Evolutionary conservation across 2,888 invertebrate species (phyloP).

Genomic region (Thysanoteuthis rhombus): DNA sequence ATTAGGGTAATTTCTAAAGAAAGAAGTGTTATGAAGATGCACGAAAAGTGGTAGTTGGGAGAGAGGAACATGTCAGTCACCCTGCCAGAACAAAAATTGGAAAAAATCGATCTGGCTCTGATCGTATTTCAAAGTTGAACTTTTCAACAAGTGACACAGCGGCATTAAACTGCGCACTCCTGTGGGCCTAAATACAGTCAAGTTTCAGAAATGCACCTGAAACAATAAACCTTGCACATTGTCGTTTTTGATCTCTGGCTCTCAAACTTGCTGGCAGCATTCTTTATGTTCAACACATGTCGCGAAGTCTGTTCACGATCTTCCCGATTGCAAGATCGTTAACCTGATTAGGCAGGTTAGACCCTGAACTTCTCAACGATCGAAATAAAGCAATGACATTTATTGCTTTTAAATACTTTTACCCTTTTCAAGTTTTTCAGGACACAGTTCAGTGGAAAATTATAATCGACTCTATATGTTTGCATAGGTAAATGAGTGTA

Average conservation of each 20-base stretch:
- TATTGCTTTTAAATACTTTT: background rate
- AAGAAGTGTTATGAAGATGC: background rate
- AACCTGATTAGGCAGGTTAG: background rate
- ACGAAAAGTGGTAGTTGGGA: background rate
- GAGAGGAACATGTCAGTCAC: background rate
- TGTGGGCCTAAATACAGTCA: background rate
- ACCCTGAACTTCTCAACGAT: background rate
- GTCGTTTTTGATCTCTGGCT: background rate
- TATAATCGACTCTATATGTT: too few relatives aligned
- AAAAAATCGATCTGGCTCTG: background rate
- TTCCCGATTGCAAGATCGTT: background rate
- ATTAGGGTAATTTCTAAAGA: too few relatives aligned
- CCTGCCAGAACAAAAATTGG: background rate
- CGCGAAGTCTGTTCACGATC: background rate
- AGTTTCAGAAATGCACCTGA: background rate
- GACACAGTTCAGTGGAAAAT: too few relatives aligned
- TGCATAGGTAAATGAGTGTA: too few relatives aligned
- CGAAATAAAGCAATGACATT: background rate
- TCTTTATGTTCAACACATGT: slow-evolving; percentile 12
- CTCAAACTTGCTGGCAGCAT: background rate
- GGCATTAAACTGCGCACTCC: too few relatives aligned
- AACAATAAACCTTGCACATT: background rate
- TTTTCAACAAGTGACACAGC: background rate
- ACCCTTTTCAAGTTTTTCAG: background rate
- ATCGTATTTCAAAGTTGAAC: background rate